Evolutionary conservation across 2,888 invertebrate genomes (phyloP).

Genomic region (Sycophila texana): DNA sequence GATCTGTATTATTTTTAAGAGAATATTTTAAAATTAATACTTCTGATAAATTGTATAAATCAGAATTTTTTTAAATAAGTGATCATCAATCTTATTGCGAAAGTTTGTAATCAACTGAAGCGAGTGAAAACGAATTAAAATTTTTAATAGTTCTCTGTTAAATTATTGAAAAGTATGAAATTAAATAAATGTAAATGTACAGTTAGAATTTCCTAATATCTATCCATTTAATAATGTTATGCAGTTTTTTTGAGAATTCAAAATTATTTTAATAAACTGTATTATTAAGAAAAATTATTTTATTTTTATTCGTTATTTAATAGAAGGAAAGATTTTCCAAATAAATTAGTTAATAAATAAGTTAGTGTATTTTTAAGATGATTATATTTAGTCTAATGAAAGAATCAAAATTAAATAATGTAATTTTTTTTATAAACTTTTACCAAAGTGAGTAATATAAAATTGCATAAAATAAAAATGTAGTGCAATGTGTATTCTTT

Average conservation of each 20-base stretch:
- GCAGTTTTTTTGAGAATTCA: constrained; percentile 40
- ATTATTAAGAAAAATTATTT: too few species aligned
- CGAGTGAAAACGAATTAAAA: constrained; percentile 51
- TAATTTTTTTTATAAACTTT: constrained; percentile 8
- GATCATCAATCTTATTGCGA: constrained; percentile 24
- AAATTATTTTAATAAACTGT: constrained; percentile 28
- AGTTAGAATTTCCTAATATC: constrained; percentile 30
- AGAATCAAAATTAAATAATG: constrained; percentile 6
- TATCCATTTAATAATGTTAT: constrained; percentile 33
- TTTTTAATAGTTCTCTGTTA: constrained; percentile 25
- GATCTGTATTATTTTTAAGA: constrained; percentile 50
- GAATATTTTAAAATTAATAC: constrained; percentile 51
- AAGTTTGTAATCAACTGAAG: constrained; percentile 42
- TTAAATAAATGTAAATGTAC: constrained; percentile 30
- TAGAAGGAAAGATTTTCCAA: too few species aligned
- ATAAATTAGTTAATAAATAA: too few species aligned
- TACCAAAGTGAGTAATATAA: not conserved
- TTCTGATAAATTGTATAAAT: constrained; percentile 41
- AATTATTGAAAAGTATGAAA: constrained; percentile 22
- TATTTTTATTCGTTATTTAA: too few species aligned
- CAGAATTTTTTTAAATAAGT: constrained; percentile 35
- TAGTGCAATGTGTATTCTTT: constrained; percentile 39
- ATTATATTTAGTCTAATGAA: constrained; percentile 8
- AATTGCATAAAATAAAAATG: constrained; percentile 7
- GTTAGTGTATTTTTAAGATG: constrained; percentile 19